Conservation (phyloP, 2,888 invertebrate genomes). For the Drosophila kambysellisi region DNA sequence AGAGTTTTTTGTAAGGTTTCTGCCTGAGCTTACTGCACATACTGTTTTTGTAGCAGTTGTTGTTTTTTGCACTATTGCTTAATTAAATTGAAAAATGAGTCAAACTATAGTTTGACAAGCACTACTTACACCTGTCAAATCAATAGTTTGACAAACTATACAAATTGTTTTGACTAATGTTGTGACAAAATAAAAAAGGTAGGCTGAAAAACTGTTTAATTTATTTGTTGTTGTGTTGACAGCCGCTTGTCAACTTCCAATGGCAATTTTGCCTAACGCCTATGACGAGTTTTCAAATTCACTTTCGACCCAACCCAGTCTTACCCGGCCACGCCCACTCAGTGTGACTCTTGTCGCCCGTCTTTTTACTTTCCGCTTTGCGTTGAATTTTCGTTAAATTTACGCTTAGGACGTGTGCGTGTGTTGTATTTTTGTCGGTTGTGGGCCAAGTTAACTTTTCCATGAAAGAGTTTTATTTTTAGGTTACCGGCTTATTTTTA, state of each 20-base stretch:
- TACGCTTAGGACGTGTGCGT: constrained; percentile 39
- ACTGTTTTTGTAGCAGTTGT: background rate
- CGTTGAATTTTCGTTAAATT: constrained; percentile 58
- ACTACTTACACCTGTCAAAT: constrained; percentile 27
- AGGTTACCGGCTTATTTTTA: constrained; percentile 64
- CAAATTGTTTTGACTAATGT: constrained; percentile 17
- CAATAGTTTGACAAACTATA: constrained; percentile 41
- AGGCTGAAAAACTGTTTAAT: background rate
- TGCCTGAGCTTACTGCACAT: constrained; percentile 7
- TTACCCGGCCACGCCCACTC: background rate
- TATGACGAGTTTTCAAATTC: constrained; percentile 28
- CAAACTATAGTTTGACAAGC: constrained; percentile 31
- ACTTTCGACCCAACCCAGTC: constrained; percentile 2
- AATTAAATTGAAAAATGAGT: constrained; percentile 49
- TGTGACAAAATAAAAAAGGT: background rate
- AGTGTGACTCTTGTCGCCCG: constrained; percentile 7
- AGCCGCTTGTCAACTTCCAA: constrained; percentile 53
- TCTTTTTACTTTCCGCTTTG: constrained; percentile 22
- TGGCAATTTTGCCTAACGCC: constrained; percentile 61
- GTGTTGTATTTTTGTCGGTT: background rate
- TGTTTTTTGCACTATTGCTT: constrained; percentile 10
- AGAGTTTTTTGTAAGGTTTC: constrained; percentile 39
- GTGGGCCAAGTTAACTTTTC: constrained; percentile 38
- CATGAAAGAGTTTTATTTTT: constrained; percentile 63
- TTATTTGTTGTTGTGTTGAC: constrained; percentile 27